Base-by-base conservation (phyloP, 2,888 invertebrate species). In the Epicampocera succincta region DNA sequence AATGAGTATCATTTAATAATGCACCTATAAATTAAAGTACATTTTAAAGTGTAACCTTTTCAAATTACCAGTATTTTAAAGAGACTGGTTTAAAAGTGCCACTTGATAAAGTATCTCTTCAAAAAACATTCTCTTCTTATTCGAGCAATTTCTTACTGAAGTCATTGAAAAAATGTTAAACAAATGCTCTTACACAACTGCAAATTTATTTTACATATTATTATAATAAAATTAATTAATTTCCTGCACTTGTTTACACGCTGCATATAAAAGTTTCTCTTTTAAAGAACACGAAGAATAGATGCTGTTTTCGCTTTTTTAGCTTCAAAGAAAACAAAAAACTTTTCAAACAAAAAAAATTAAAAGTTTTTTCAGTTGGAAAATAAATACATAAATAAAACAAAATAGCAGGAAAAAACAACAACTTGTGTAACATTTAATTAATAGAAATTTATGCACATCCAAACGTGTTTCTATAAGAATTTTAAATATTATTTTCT, bases 391-490 rank as follows among this genome's bases (percentile, higher is more conserved):
- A 52, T 33, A 19, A 40, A 72, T 33, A 33, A 33, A 33, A 33
- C 33, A 33, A 33, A 33, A 8, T 4, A 52, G 29, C 29, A n/a
- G 54, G 40, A 13, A 68, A 17, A 15, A 52, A 52, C n/a, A n/a
- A n/a, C n/a, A 72, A 50, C 17, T n/a, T 50, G 38, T 11, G 25
- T 17, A 13, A 29, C 29, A 3, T 52, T 42, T 52, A 25, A 48
- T 71, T 63, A 19, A 63, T 63, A 40, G 40, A 71, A 69, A 72
- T 58, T 50, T 75, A 66, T 72, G 65, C 71, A 50, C 69, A 46
- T 44, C 21, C 56, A 50, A 48, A 71, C n/a, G n/a, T n/a, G n/a
- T n/a, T n/a, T 63, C 58, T 65, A 58, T 69, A 61, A 52, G n/a
- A n/a, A n/a, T n/a, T n/a, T n/a, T n/a, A n/a, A n/a, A n/a, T n/a